Conservation (phyloP, 1,140 invertebrate species). For the Gonioctena quinquepunctata region DNA sequence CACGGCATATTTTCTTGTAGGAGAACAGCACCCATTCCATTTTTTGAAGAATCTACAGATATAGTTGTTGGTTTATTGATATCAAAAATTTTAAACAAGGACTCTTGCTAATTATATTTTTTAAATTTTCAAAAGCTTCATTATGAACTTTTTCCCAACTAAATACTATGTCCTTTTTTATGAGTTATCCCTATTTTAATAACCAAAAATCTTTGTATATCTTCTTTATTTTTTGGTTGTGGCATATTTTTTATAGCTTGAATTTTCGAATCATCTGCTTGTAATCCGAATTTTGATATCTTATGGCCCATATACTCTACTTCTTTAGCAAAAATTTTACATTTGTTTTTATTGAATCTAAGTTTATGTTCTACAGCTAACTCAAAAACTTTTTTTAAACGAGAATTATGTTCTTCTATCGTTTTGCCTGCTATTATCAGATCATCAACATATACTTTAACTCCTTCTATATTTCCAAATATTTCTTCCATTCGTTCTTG, state of each 20-base stretch:
- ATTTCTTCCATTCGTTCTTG: slow-evolving; percentile 29
- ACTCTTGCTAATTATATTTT: slow-evolving; percentile 38
- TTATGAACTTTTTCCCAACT: slow-evolving; percentile 51
- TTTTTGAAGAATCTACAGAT: slow-evolving; percentile 49
- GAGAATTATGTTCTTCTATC: slow-evolving; percentile 10
- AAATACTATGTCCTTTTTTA: slow-evolving; percentile 42
- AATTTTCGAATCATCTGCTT: slow-evolving; percentile 21
- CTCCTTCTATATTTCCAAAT: slow-evolving; percentile 24
- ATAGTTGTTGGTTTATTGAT: slow-evolving; percentile 36
- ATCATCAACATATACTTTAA: slow-evolving; percentile 32
- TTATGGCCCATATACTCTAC: slow-evolving; percentile 8
- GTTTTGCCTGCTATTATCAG: slow-evolving; percentile 17
- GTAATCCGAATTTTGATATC: slow-evolving; percentile 4
- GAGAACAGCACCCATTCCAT: slow-evolving; percentile 49
- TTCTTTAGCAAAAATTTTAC: slow-evolving; percentile 31
- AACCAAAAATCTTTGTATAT: slow-evolving; percentile 46
- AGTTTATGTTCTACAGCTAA: slow-evolving; percentile 27
- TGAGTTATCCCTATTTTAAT: slow-evolving; percentile 44
- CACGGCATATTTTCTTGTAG: slow-evolving; percentile 49
- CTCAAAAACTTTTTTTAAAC: slow-evolving; percentile 27
- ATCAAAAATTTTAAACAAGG: slow-evolving; percentile 49
- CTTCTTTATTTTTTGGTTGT: slow-evolving; percentile 40
- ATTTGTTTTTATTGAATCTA: slow-evolving; percentile 45
- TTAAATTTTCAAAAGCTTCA: slow-evolving; percentile 41
- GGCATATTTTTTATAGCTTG: slow-evolving; percentile 37